Percentiles rank a stretch among this genome's conserved stretches.
These are phyloP conservation scores for Chelonus insularis DNA, from an alignment of 1,140 invertebrate species.

Conservation along the genomic window DNA sequence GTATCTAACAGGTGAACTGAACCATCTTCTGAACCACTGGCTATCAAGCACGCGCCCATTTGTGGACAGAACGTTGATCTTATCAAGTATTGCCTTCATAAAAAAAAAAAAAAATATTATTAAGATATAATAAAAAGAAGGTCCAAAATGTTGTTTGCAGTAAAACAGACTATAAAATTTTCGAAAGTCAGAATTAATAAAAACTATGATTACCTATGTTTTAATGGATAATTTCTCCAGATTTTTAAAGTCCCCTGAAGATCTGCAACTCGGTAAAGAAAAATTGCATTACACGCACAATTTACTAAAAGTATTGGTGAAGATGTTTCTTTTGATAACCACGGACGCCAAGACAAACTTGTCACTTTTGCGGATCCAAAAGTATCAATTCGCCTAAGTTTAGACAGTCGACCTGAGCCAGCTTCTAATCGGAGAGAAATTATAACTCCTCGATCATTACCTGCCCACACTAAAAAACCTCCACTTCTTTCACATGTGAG, in stretches of 20 bases:
- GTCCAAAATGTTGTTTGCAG: constrained; percentile 1
- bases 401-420: constrained; percentile 71
- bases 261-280: constrained; percentile 60
- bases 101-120: constrained; percentile 25
- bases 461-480: constrained; percentile 74
- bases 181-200: constrained; percentile 9
- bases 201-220: constrained; percentile 44
- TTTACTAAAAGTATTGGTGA: constrained; percentile 81
- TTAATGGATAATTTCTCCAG: constrained; percentile 62
- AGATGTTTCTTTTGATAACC: constrained; percentile 76
- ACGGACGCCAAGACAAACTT: constrained; percentile 78
- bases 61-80: constrained; percentile 81
- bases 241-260: constrained; percentile 46
- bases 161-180: not conserved
- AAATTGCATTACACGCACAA: constrained; percentile 74
- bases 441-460: constrained; percentile 74
- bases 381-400: constrained; percentile 67
- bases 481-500: constrained; percentile 78
- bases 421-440: constrained; percentile 63
- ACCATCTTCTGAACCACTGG: constrained; percentile 84
- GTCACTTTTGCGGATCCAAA: constrained; percentile 70
- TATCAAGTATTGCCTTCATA: constrained; percentile 60
- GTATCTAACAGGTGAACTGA: constrained; percentile 85
- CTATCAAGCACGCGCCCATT: constrained; percentile 62
- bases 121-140: not conserved